Evolutionary conservation across 2,797 vertebrate species (phyloP), one percentile per base, ranked within the genome.

Genomic region (Florisuga fusca): DNA sequence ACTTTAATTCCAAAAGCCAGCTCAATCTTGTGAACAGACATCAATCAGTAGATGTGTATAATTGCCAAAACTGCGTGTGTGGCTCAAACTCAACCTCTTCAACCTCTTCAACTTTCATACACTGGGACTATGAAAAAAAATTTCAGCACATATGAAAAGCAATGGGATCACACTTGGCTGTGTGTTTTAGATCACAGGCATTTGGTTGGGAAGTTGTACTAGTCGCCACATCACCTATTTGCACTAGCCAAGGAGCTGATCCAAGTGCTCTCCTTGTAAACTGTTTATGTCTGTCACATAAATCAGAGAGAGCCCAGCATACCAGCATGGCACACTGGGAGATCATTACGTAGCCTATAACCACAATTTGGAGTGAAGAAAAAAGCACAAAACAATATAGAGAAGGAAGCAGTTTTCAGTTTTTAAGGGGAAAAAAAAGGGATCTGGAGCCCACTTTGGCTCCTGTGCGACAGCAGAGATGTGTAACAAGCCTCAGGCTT

Each of bases 51-150:
- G n/a, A 33, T 19, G 23, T 43, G 2, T 62, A 16, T 26, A 38
- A 69, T 1, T 73, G 26, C 11, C 50, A 29, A 34, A 69, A 57
- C 7, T 0, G 1, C n/a, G 25, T 8, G 19, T 3, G 4, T 13
- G 29, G 19, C 34, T 76, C 58, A 54, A 93, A 53, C 62, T 73
- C 23, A 54, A 2, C 27, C 18, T 22, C 19, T 11, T 73, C 23
- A 54, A 2, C 27, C 18, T 22, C 19, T 11, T 63, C 29, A 77
- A 36, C 5, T 51, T 85, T 43, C 33, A 33, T 48, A 10, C 19
- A 36, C 4, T 0, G 1, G 3, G 7, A 31, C 14, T 33, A 13
- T 5, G 13, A 5, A 25, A 43, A 21, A 78, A 22, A 6, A 21
- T 27, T 38, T 55, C 29, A 43, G 5, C 34, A 12, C 20, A n/a